Evolutionary conservation across 2,888 invertebrate species (phyloP), one percentile per base, ranked within the genome.

Genomic region (Hydraecia micacea): DNA sequence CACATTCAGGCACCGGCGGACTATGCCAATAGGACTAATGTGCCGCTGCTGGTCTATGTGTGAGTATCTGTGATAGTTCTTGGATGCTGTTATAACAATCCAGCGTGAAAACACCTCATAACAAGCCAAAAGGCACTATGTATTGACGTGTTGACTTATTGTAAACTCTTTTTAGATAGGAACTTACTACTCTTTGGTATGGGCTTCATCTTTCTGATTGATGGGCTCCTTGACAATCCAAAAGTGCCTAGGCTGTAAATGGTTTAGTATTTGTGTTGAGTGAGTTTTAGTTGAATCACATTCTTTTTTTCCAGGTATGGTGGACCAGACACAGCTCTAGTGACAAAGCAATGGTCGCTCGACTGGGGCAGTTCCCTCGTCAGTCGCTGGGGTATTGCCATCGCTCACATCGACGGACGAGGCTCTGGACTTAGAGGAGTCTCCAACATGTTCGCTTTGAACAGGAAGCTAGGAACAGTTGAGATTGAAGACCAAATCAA

Each of bases 401-500:
- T 99, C 87, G 99, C 98, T 0, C 97, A 98, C 86, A 99, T 99
- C 81, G 99, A 99, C 96, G 98, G 98, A 0, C 97, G 99, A 76
- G 99, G 99, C 13, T 98, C 99, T 0, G 99, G 99, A 0, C 97
- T 98, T 72, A 98, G 98, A 87, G 99, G 99, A 46, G 98, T 99
- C 88, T 97, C 97, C 73, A 98, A 98, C 91, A 96, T 98, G 91
- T 99, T 99, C 93, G 97, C 98, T 9, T 97, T 98, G 65, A 99
- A 99, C 94, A 97, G 98, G 76, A 97, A 97, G 69, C 97, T 99
- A 60, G 99, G 99, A 52, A 98, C 98, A 0, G 98, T 98, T 0
- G 99, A 99, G 96, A 98, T 99, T 72, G 97, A 98, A 66, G 99
- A 99, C 95, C 99, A 99, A 95, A 98, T 99, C 79, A 97, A 97